Percentiles rank a stretch among this genome's conserved stretches.
phyloP scores from a whole-genome alignment of 2,113 vertebrate species.

The Neopipo cinnamomea region DNA sequence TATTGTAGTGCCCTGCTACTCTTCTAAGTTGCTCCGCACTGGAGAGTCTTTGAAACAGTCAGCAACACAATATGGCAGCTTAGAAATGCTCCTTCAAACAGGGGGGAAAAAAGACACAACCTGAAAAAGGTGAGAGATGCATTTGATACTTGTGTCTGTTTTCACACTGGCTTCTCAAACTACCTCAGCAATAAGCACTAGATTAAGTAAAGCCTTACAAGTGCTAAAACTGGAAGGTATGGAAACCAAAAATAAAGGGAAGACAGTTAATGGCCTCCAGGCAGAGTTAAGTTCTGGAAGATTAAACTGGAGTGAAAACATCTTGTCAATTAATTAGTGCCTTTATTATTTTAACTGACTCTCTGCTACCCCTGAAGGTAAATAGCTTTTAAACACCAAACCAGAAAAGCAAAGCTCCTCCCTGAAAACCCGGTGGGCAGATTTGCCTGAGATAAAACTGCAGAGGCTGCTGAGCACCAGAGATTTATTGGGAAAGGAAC shows the following conservation, averaged over 20 bases:
- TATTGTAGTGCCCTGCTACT: background rate
- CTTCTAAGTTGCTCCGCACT: background rate
- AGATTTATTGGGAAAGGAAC: background rate
- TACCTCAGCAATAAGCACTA: background rate
- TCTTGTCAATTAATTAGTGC: slow-evolving; percentile 57
- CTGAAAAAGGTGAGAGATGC: background rate
- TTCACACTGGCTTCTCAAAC: background rate
- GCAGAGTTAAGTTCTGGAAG: slow-evolving; percentile 37
- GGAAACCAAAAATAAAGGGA: background rate
- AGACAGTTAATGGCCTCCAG: slow-evolving; percentile 33
- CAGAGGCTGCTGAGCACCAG: background rate
- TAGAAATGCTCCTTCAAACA: background rate
- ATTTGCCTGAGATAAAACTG: background rate
- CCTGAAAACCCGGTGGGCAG: background rate
- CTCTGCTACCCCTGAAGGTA: background rate
- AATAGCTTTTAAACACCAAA: background rate
- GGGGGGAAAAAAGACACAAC: background rate
- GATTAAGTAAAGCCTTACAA: background rate
- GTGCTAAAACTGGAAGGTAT: background rate
- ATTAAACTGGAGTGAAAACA: slow-evolving; percentile 52
- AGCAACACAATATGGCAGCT: background rate
- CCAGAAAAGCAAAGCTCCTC: background rate
- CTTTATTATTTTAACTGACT: slow-evolving; percentile 46
- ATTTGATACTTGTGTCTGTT: background rate
- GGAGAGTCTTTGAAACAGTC: background rate